Percentiles rank a stretch among this genome's conserved stretches.
Evolutionary conservation across 2,888 invertebrate genomes (phyloP).

Genomic region (Cantharis flavilabris): DNA sequence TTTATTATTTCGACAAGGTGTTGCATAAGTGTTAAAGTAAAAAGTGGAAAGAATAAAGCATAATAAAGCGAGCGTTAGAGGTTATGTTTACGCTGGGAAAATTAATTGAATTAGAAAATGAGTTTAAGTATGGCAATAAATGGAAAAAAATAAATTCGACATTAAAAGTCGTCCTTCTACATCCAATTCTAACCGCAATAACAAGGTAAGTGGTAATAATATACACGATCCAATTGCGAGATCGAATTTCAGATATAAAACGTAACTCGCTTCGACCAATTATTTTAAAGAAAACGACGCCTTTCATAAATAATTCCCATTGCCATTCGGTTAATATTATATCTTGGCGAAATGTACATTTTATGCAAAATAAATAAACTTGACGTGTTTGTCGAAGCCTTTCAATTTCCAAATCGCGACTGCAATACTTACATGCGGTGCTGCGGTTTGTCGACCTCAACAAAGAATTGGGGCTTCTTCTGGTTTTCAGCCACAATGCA

Average conservation of each 20-base stretch:
- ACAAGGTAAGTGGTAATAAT: constrained; percentile 31
- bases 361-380: constrained; percentile 6
- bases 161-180: constrained; percentile 23
- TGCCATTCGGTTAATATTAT: neutral
- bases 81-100: neutral
- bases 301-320: constrained; percentile 4
- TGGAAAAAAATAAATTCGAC: constrained; percentile 25
- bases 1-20: neutral
- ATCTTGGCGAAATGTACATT: constrained; percentile 1
- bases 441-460: constrained; percentile 16
- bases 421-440: constrained; percentile 3
- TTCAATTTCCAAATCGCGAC: constrained; percentile 11
- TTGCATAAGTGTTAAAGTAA: neutral
- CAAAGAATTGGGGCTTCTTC: constrained; percentile 15
- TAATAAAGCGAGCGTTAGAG: neutral
- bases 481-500: constrained; percentile 14
- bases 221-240: constrained; percentile 26
- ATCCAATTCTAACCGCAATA: constrained; percentile 27
- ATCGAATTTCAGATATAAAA: constrained; percentile 32
- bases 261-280: constrained; percentile 22
- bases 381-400: constrained; percentile 20
- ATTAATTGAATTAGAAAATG: constrained; percentile 4
- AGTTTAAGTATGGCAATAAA: constrained; percentile 16
- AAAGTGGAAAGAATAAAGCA: neutral
- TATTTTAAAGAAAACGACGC: constrained; percentile 21